Base-by-base conservation (phyloP, 2,888 invertebrate genomes). In the Lamproptera curius region DNA sequence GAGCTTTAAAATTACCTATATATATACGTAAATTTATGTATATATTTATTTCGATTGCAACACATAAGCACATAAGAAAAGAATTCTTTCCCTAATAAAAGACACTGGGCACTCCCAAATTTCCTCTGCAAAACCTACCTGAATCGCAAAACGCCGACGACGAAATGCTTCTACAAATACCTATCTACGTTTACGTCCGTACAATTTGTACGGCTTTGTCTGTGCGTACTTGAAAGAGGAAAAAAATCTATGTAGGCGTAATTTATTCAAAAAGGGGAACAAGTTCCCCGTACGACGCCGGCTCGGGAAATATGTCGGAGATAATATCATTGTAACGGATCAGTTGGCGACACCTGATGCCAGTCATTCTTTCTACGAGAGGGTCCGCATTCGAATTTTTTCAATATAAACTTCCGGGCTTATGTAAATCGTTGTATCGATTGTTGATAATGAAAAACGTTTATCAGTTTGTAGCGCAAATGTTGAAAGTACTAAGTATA, bases 261-360 rank as follows among this genome's bases (percentile, higher is more conserved):
- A 84, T 86, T 78, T 83, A 85, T 85, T 81, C 84, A 59, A 72
- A 79, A 69, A 73, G 67, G 78, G 76, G 69, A 64, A 50, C 57
- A 56, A 50, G 59, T 71, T 62, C 60, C 58, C 57, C 68, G 63
- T 67, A 67, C 71, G 70, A 71, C 73, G 81, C 73, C 68, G 62
- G 61, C 62, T 67, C 63, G 73, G 66, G 65, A 76, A 80, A 83
- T 80, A 83, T 82, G 79, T 79, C 76, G 58, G 64, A 73, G 74
- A 79, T 82, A 80, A 84, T 80, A 76, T 73, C 66, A 71, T 76
- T 78, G 73, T 73, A 67, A 69, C 66, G 70, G 75, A 81, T 76
- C 81, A 72, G 70, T 85, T 79, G 65, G 62, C 60, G 63, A 76
- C 86, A 87, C 86, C 86, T 87, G 86, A 85, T 85, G 74, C 81